A percentile compares a stretch with the other conserved stretches of the same genome.
Evolutionary conservation across 2,113 vertebrate genomes (phyloP).

Genomic region (Apodemus speciosus): DNA sequence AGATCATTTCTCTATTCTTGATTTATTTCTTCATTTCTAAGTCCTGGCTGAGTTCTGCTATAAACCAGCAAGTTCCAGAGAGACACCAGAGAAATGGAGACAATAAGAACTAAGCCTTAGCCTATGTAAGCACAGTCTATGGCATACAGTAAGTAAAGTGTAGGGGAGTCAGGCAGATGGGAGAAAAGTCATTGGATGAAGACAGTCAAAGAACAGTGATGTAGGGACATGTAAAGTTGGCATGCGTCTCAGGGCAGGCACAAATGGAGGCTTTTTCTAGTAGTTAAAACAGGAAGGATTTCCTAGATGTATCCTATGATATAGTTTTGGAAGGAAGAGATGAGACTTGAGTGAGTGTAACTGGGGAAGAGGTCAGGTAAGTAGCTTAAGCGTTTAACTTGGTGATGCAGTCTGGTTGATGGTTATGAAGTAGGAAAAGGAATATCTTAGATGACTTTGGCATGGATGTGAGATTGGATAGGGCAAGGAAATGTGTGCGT

Average conservation of each 20-base stretch:
- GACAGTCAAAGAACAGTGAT: background rate
- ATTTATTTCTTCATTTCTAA: background rate
- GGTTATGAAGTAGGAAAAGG: background rate
- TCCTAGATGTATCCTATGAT: background rate
- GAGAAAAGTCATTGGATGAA: background rate
- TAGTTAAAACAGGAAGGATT: background rate
- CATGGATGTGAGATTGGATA: background rate
- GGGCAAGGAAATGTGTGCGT: background rate
- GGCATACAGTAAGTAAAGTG: too few relatives aligned
- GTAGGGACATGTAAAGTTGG: background rate
- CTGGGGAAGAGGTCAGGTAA: background rate
- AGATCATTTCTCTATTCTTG: background rate
- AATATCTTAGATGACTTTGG: background rate
- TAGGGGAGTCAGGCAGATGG: background rate
- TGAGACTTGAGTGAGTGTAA: background rate
- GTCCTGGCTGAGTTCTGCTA: background rate
- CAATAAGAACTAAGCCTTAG: background rate
- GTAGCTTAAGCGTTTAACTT: constrained; percentile 19
- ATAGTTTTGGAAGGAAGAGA: background rate
- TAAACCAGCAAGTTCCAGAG: background rate
- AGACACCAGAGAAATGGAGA: background rate
- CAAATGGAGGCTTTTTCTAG: background rate
- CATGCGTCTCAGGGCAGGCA: background rate
- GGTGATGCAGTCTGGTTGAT: background rate
- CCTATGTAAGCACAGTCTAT: background rate